Evolutionary conservation across 2,888 invertebrate species (phyloP).

Genomic region (Copidosoma aretas): DNA sequence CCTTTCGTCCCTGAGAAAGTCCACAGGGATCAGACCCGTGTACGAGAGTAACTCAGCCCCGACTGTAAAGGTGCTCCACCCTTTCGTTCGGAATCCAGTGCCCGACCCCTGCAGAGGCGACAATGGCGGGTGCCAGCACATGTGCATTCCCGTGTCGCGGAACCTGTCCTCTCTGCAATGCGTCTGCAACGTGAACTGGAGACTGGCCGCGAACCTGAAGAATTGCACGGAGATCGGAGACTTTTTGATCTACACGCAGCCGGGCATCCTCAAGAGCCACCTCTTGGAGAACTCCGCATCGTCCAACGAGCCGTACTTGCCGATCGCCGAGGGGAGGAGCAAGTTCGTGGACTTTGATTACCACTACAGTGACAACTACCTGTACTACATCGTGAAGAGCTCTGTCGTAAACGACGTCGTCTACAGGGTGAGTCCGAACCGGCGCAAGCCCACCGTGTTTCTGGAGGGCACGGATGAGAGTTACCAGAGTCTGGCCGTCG

Average conservation of each 20-base stretch:
- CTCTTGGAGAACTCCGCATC: not conserved
- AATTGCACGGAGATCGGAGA: constrained; percentile 24
- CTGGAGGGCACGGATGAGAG: constrained; percentile 7
- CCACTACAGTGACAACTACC: constrained; percentile 3
- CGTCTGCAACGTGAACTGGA: constrained; percentile 29
- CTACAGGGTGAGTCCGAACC: constrained; percentile 18
- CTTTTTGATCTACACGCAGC: constrained; percentile 23
- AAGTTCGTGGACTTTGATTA: constrained; percentile 27
- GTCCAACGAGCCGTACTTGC: constrained; percentile 21
- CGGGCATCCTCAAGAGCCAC: constrained; percentile 21
- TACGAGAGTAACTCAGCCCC: constrained; percentile 18
- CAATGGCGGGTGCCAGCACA: constrained; percentile 33
- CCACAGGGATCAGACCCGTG: not conserved
- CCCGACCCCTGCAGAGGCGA: constrained; percentile 15
- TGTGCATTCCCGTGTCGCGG: constrained; percentile 20
- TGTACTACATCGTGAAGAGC: constrained; percentile 22
- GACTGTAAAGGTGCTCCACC: constrained; percentile 17
- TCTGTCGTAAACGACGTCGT: constrained; percentile 7
- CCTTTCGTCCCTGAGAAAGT: not conserved
- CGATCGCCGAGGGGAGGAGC: constrained; percentile 2
- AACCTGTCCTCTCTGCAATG: constrained; percentile 4
- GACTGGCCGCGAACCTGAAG: constrained; percentile 23
- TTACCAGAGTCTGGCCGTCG: constrained; percentile 31
- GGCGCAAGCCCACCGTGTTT: constrained; percentile 16
- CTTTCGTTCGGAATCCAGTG: not conserved